phyloP scores from a whole-genome alignment of 2,888 invertebrate species.

The Pheosia gnoma region DNA sequence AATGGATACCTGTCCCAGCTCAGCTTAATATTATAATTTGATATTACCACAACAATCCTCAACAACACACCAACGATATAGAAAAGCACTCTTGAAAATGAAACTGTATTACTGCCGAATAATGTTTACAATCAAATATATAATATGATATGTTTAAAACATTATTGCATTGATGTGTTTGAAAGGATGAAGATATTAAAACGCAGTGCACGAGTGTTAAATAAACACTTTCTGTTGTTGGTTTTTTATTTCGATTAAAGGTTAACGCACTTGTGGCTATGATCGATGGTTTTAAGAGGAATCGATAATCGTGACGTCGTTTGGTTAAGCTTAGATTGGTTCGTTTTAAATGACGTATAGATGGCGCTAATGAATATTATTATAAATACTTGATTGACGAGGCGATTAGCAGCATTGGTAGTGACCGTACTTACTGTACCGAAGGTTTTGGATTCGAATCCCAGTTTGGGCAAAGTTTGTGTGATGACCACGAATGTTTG shows the following conservation, averaged over 20 bases:
- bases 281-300: constrained; percentile 2
- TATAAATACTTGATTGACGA: too few species aligned
- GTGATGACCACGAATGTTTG: too few species aligned
- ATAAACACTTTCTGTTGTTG: constrained; percentile 70
- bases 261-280: constrained; percentile 29
- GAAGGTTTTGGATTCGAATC: too few species aligned
- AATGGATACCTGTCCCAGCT: constrained; percentile 72
- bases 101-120: neutral
- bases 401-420: too few species aligned
- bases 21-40: constrained; percentile 83
- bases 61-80: neutral
- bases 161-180: constrained; percentile 40
- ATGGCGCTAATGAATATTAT: too few species aligned
- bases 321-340: neutral
- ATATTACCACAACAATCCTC: constrained; percentile 53
- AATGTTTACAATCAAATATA: neutral
- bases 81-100: neutral
- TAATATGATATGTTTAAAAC: neutral
- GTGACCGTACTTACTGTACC: too few species aligned
- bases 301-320: neutral
- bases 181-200: constrained; percentile 82
- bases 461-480: too few species aligned
- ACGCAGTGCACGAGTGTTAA: constrained; percentile 80
- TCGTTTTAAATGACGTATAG: neutral
- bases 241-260: constrained; percentile 44